A percentile compares a stretch with the other conserved stretches of the same genome.
These are phyloP conservation scores for Ochlodes sylvanus DNA, from an alignment of 2,888 invertebrate genomes.

Conservation along the genomic window DNA sequence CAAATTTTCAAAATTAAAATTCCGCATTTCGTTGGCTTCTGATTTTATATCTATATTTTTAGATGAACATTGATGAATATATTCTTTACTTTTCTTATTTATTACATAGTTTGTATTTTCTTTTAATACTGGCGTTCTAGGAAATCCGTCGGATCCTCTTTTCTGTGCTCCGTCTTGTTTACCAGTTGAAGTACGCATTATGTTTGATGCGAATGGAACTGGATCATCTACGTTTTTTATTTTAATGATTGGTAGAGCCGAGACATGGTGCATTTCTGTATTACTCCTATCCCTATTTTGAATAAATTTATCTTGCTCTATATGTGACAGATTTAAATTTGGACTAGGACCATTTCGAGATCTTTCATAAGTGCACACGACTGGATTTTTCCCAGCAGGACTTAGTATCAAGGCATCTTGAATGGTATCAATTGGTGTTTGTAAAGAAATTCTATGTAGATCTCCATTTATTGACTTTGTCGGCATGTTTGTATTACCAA, in stretches of 20 bases:
- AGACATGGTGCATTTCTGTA: slow-evolving; percentile 56
- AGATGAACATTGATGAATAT: slow-evolving; percentile 46
- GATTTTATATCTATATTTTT: slow-evolving; percentile 60
- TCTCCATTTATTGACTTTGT: slow-evolving; percentile 59
- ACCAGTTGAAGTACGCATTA: slow-evolving; percentile 52
- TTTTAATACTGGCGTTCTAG: slow-evolving; percentile 66
- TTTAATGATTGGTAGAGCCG: slow-evolving; percentile 69
- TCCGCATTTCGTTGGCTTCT: slow-evolving; percentile 65
- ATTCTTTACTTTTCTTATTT: slow-evolving; percentile 65
- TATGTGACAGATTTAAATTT: slow-evolving; percentile 46
- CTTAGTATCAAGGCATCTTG: slow-evolving; percentile 51
- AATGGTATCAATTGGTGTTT: slow-evolving; percentile 55
- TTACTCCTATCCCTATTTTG: slow-evolving; percentile 56
- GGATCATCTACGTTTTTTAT: slow-evolving; percentile 73
- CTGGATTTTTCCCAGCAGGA: slow-evolving; percentile 52
- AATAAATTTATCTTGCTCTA: slow-evolving; percentile 60
- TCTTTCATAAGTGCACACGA: slow-evolving; percentile 61
- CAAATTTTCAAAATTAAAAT: slow-evolving; percentile 80
- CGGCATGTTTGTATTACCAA: slow-evolving; percentile 56
- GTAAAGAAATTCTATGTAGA: slow-evolving; percentile 51
- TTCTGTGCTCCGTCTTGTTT: slow-evolving; percentile 66
- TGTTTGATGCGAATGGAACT: slow-evolving; percentile 53
- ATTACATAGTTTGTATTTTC: slow-evolving; percentile 60
- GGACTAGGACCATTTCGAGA: slow-evolving; percentile 60
- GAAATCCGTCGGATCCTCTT: slow-evolving; percentile 66